Evolutionary conservation across 1,140 invertebrate species (phyloP).

Genomic region (Drosophila lacteicornis): DNA sequence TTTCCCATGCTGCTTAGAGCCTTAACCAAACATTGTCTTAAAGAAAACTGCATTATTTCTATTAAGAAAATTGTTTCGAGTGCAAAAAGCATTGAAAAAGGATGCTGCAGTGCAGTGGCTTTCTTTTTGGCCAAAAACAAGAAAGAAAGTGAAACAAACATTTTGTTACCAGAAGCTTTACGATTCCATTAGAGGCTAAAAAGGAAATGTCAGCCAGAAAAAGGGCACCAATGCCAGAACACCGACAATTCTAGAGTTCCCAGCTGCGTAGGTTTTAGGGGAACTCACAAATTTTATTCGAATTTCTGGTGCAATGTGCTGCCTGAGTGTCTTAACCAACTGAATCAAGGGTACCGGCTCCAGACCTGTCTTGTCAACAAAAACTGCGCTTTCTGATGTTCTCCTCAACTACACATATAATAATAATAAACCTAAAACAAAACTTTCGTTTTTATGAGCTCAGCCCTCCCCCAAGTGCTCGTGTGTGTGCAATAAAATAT

Average conservation of each 20-base stretch:
- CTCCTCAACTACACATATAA: conserved; percentile 13
- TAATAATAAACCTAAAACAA: conserved; percentile 42
- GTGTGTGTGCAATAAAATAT: conserved; percentile 69
- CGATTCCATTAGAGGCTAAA: conserved; percentile 64
- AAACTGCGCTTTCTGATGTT: conserved; percentile 23
- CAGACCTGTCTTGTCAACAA: conserved; percentile 25
- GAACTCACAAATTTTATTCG: conserved; percentile 12
- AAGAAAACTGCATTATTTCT: not conserved
- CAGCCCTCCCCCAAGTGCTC: conserved; percentile 24
- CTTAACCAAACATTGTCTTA: not conserved
- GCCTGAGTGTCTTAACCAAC: not conserved
- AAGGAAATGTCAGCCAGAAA: conserved; percentile 33
- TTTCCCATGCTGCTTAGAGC: not conserved
- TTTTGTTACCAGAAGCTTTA: conserved; percentile 65
- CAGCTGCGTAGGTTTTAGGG: not conserved
- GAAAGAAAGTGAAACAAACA: conserved; percentile 40
- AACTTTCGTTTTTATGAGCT: conserved; percentile 41
- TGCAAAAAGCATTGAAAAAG: not conserved
- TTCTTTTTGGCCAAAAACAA: conserved; percentile 28
- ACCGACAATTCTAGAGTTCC: not conserved
- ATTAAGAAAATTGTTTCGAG: not conserved
- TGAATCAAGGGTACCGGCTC: conserved; percentile 4
- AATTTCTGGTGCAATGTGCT: conserved; percentile 4
- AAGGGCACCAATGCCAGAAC: conserved; percentile 14
- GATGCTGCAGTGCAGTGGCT: not conserved